Base-by-base conservation (phyloP, 2,113 vertebrate species). In the Rafetus swinhoei region DNA sequence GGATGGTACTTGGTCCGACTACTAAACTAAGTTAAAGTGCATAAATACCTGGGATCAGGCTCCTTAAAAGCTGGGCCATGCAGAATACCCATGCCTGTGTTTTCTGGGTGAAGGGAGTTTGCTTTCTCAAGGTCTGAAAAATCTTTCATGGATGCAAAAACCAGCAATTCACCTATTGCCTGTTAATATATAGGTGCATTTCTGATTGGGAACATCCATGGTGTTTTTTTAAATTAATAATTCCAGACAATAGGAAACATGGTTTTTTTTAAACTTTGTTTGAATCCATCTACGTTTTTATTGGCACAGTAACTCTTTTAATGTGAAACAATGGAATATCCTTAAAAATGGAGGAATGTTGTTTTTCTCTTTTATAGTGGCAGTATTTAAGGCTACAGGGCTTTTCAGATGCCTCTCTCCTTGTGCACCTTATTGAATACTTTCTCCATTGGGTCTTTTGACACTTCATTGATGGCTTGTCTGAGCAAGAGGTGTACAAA, bases 261-360 rank as follows among this genome's bases (percentile, higher is more conserved):
- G 22, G 0, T 16, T 57, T 35, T 83, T 2, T 18, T 52, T 45
- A 24, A 32, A 84, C 25, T 2, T 5, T 5, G 2, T 39, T 77
- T 87, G 54, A 53, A 79, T 84, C 32, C 35, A 7, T 35, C 35
- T 72, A 19, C 55, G 59, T 4, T 82, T 81, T 19, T 39, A 50
- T 7, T 81, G 18, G 3, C 59, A 52, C 50, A 19, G 10, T 54
- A 8, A n/a, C 39, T 69, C 65, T 84, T 7, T 45, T 69, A 91
- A 19, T 32, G 77, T 77, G 25, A 62, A 85, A 56, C 24, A 87
- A 8, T 85, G 35, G 39, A 81, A 39, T 35, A 62, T 27, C 11
- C 65, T 90, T 74, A 2, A 32, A 50, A 84, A 80, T 7, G 29
- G 29, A 81, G 60, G 3, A 35, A 35, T 80, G 35, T 62, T 32